phyloP scores from a whole-genome alignment of 2,797 vertebrate genomes.

The Rhinatrema bivittatum region DNA sequence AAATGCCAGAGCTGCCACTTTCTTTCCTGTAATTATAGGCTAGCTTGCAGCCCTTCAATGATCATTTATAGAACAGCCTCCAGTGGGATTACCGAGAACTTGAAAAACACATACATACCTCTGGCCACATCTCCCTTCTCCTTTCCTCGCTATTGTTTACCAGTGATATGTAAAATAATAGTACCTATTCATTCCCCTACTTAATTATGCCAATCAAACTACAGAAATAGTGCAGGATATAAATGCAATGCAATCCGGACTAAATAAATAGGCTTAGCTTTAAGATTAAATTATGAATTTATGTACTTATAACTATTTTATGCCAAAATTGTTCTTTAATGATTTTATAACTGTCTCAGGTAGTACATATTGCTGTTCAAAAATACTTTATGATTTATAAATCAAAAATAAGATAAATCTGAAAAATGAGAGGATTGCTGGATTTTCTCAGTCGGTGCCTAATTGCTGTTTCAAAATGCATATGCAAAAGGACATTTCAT shows the following conservation, averaged over 20 bases:
- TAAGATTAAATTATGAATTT: conserved; percentile 85
- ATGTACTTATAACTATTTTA: conserved; percentile 78
- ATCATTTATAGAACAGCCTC: conserved; percentile 98
- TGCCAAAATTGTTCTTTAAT: conserved; percentile 74
- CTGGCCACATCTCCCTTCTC: conserved; percentile 71
- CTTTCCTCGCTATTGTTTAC: conserved; percentile 83
- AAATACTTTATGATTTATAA: conserved; percentile 89
- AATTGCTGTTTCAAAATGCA: conserved; percentile 99
- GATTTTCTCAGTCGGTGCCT: conserved; percentile 84
- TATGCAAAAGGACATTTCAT: conserved; percentile 98
- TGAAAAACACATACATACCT: conserved; percentile 74
- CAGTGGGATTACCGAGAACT: conserved; percentile 95
- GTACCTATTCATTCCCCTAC: conserved; percentile 74
- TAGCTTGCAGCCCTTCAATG: conserved; percentile 99
- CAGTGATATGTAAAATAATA: conserved; percentile 86
- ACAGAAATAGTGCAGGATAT: conserved; percentile 64
- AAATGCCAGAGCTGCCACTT: conserved; percentile 99
- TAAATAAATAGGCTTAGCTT: conserved; percentile 68
- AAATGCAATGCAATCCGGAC: conserved; percentile 72
- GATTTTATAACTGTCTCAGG: conserved; percentile 80
- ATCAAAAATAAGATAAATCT: conserved; percentile 88
- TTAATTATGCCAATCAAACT: conserved; percentile 87
- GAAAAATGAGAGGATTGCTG: conserved; percentile 71
- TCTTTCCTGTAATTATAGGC: conserved; percentile 99
- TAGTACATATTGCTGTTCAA: conserved; percentile 75